Conservation (phyloP, 2,113 vertebrate genomes). For the Alethe castanea region DNA sequence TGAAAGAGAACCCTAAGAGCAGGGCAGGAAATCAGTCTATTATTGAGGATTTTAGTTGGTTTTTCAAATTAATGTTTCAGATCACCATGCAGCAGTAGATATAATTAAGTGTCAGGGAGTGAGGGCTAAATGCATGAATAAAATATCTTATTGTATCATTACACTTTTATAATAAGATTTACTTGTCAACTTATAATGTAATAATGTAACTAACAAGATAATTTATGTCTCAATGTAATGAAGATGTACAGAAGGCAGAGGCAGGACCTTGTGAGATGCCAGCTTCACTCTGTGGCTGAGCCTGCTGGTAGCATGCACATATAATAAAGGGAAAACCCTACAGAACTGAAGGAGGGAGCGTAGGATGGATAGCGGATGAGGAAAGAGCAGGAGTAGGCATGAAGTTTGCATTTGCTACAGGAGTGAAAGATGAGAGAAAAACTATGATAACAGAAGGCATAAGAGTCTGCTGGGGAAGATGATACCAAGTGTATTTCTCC, state of each 20-base stretch:
- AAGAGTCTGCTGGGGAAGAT: background rate
- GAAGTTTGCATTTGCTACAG: background rate
- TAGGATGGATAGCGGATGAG: background rate
- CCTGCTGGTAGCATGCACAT: background rate
- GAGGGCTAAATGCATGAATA: constrained; percentile 28
- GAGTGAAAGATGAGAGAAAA: constrained; percentile 14
- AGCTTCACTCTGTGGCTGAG: constrained; percentile 1
- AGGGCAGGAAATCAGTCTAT: background rate
- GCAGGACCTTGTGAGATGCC: constrained; percentile 23
- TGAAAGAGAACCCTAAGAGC: background rate
- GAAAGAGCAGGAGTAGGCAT: background rate
- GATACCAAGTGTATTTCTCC: background rate
- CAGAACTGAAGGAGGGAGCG: background rate
- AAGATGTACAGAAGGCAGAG: constrained; percentile 42
- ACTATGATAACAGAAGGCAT: constrained; percentile 33
- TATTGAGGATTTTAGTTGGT: constrained; percentile 26
- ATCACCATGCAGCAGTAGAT: constrained; percentile 22
- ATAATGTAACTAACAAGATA: constrained; percentile 55
- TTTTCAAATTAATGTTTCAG: constrained; percentile 59
- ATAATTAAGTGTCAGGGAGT: constrained; percentile 64
- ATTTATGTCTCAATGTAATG: constrained; percentile 54
- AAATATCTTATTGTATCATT: constrained; percentile 64
- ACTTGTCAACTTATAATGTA: constrained; percentile 65
- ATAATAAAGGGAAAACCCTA: background rate
- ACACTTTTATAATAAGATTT: constrained; percentile 66